Conservation (phyloP, 2,888 invertebrate genomes). For the Conus canariensis region DNA sequence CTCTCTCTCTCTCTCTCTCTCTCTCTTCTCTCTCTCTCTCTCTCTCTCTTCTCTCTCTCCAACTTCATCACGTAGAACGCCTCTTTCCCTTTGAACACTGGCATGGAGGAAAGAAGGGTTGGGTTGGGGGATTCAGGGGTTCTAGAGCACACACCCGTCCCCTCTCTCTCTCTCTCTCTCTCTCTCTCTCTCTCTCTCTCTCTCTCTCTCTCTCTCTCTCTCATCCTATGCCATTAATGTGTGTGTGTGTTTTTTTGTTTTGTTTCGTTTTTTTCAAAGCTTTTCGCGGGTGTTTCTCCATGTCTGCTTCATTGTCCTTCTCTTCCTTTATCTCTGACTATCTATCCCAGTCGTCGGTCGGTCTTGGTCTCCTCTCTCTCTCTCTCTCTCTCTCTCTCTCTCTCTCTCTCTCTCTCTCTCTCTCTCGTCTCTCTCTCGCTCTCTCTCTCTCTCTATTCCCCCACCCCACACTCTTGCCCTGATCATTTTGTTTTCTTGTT, state of each 20-base stretch:
- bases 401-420: background rate
- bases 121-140: no score
- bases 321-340: background rate
- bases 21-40: background rate
- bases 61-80: background rate
- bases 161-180: background rate
- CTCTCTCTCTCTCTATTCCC: background rate
- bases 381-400: constrained; percentile 22
- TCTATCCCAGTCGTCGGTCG: background rate
- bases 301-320: no score
- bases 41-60: background rate
- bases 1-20: no score
- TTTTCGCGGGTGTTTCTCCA: no score
- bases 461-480: background rate
- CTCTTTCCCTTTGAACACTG: no score
- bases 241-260: no score
- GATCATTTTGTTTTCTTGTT: no score
- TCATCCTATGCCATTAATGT: background rate
- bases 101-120: no score
- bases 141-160: no score
- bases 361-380: background rate
- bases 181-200: background rate
- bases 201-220: background rate
- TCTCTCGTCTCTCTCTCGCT: background rate
- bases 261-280: no score